phyloP scores from a whole-genome alignment of 2,113 vertebrate genomes.

The Odontophorus gujanensis region DNA sequence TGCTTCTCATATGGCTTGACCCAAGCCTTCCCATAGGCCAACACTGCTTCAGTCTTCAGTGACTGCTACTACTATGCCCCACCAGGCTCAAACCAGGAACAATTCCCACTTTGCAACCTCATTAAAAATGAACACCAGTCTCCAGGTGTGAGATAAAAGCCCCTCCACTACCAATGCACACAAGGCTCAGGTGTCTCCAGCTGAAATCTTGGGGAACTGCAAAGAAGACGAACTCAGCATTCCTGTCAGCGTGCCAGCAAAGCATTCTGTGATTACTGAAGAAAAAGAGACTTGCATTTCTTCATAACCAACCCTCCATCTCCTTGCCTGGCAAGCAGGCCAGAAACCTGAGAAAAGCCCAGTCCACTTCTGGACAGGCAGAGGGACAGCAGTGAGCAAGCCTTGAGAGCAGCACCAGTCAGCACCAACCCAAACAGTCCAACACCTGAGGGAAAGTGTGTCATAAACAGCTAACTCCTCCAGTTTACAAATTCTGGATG shows the following conservation, averaged over 20 bases:
- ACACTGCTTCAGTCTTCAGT: background rate
- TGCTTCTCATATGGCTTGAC: background rate
- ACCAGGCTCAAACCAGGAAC: background rate
- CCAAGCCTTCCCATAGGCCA: background rate
- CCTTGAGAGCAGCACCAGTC: background rate
- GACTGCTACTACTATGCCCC: background rate
- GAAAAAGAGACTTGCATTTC: background rate
- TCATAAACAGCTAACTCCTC: background rate
- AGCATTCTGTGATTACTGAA: background rate
- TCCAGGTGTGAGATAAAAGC: background rate
- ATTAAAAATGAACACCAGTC: fast-evolving
- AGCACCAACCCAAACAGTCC: background rate
- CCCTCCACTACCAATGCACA: fast-evolving
- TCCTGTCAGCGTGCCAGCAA: background rate
- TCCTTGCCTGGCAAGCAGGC: background rate
- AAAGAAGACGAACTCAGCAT: background rate
- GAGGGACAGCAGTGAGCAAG: fast-evolving
- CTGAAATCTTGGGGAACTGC: background rate
- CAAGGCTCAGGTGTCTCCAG: background rate
- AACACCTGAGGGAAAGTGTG: background rate
- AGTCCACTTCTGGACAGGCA: background rate
- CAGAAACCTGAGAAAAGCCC: background rate
- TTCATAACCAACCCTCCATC: background rate
- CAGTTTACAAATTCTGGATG: background rate
- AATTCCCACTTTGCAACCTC: background rate